Evolutionary conservation across 2,113 vertebrate genomes (phyloP).

Genomic region (Elephas maximus): DNA sequence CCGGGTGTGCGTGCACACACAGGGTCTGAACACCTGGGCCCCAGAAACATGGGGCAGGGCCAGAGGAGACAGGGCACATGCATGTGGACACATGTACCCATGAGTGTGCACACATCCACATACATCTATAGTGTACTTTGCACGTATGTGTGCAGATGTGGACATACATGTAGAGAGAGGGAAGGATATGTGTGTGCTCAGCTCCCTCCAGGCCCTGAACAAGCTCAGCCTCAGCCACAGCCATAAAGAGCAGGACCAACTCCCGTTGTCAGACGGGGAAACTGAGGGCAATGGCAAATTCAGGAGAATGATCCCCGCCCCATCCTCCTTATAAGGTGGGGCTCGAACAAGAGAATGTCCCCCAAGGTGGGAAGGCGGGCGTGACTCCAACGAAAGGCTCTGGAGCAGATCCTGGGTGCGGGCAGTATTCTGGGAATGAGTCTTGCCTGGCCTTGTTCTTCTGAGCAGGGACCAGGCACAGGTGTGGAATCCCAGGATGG

Average conservation of each 20-base stretch:
- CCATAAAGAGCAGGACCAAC: not conserved
- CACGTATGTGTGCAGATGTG: accelerated
- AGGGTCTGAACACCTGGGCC: not conserved
- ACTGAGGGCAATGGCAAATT: not conserved
- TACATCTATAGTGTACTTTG: not conserved
- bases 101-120: accelerated
- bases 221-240: not conserved
- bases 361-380: not conserved
- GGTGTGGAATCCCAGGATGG: not conserved
- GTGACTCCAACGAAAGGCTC: not conserved
- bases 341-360: not conserved
- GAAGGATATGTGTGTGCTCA: accelerated
- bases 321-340: not conserved
- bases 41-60: not conserved
- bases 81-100: not conserved
- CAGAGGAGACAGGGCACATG: not conserved
- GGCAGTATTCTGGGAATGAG: not conserved
- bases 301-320: not conserved
- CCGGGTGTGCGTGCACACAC: accelerated
- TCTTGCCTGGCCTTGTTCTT: not conserved
- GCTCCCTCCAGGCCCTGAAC: not conserved
- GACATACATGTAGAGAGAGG: not conserved
- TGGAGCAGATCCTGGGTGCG: accelerated
- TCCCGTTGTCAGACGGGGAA: not conserved
- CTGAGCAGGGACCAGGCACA: no score